Evolutionary conservation across 35 echinoderm and acorn worm species (phyloP), one percentile per base, ranked within the genome.

Genomic region (Amphiura filiformis): DNA sequence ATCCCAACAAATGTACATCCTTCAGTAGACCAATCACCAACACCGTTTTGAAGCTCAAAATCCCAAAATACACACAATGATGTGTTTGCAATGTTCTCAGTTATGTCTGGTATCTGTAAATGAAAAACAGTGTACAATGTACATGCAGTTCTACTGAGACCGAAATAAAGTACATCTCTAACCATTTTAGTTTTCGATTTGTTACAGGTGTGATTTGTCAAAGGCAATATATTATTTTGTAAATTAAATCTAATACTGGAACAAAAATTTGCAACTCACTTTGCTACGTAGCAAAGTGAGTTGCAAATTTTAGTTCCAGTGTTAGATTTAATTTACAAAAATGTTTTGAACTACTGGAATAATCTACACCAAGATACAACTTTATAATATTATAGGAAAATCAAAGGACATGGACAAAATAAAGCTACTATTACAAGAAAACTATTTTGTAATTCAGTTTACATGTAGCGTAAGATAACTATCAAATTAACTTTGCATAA

Each of bases 11-110:
- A 81, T 9, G 1, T 40, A 61, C 95, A 97, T 12, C 95, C 95
- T 2, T 86, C 65, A 35, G 57, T 81, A 35, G 95, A 97, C 95
- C 95, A 97, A 86, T 97, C 95, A 86, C 95, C 95, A 12, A 86
- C 56, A 22, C 95, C 92, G 56, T 97, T 52, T 80, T 80, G 56
- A 26, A 81, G 38, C 22, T 87, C 35, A 81, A 97, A 97, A 57
- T 97, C 95, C 95, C 95, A 97, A 82, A 91, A 97, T 17, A 97
- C 95, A 36, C 92, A 97, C 31, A 70, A 32, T 34, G 44, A 36
- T 17, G 44, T 85, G 33, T 85, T 85, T 12, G 17, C 11, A 39
- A 39, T 7, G 20, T 2, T 0, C 22, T 28, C 39, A 15, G 38
- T 26, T 20, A 39, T 81, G 18, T 39, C 39, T 41, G 79, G 36